Base-by-base conservation (phyloP, 2,888 invertebrate species). In the Melanargia galathea region DNA sequence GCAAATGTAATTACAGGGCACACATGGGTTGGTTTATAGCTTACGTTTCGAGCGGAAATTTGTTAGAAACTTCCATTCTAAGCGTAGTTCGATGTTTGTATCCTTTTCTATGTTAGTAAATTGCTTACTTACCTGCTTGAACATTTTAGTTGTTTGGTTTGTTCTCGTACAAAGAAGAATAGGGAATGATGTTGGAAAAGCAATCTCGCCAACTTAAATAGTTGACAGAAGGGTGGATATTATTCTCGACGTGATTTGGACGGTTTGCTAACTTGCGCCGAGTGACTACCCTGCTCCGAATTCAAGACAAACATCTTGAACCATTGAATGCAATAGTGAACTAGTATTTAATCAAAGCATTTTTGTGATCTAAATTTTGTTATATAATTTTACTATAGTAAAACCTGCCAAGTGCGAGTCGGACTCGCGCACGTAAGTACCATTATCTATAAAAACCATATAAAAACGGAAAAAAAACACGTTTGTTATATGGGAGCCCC, bases 81-180 rank as follows among this genome's bases (percentile, higher is more conserved):
- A n/a, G n/a, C n/a, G n/a, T n/a, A n/a, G n/a, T n/a, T n/a, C n/a
- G n/a, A n/a, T n/a, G n/a, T n/a, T n/a, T n/a, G n/a, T n/a, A n/a
- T n/a, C n/a, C n/a, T n/a, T 7, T 7, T n/a, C 6, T 40, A n/a
- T n/a, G 4, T 22, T 11, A 20, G 20, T 54, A 22, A 11, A n/a
- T 45, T 35, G 4, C 22, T 48, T 83, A 92, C 22, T 48, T 83
- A 92, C 92, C 88, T 90, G 86, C 78, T 92, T 92, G 80, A 82
- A 88, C 92, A 92, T 92, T 75, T 85, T 77, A 76, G 73, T 75
- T 65, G 71, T 74, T 76, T 66, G 63, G 63, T 69, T 79, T 65
- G 70, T 70, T 71, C 71, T 72, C 65, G 68, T 70, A 62, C 67
- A 73, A 67, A 70, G 66, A 70, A 75, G 69, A 69, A 73, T 83